Evolutionary conservation across 2,113 vertebrate genomes (phyloP).

Genomic region (Rhipidura dahli): DNA sequence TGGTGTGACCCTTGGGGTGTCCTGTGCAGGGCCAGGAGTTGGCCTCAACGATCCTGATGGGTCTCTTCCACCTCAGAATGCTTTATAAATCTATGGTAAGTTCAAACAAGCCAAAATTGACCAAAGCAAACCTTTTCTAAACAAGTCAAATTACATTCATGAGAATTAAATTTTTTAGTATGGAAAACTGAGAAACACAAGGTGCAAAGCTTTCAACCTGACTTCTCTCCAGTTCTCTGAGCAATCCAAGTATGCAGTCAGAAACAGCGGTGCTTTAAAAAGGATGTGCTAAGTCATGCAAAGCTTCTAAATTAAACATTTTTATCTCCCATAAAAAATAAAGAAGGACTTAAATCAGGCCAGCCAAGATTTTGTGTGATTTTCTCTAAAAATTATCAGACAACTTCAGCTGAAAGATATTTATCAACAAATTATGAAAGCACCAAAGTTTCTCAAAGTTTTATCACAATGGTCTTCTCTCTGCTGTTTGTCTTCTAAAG

Average conservation of each 20-base stretch:
- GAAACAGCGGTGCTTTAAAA: neutral
- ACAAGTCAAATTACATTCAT: neutral
- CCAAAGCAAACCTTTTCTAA: neutral
- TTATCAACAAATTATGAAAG: neutral
- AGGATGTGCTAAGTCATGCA: neutral
- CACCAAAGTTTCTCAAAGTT: neutral
- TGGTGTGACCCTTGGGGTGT: neutral
- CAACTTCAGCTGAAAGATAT: neutral
- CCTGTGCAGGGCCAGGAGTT: rapidly evolving
- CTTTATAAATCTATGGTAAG: neutral
- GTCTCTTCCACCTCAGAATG: neutral
- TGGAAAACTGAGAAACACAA: neutral
- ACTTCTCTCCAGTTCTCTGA: neutral
- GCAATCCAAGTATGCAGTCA: neutral
- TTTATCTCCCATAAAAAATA: neutral
- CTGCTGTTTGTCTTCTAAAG: neutral
- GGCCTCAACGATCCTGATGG: too few relatives aligned
- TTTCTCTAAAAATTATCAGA: neutral
- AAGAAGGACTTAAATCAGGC: neutral
- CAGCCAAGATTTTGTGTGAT: neutral
- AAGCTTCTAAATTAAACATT: neutral
- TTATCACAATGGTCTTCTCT: neutral
- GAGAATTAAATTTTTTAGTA: neutral
- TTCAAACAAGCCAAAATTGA: neutral
- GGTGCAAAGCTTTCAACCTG: neutral